Base-by-base conservation (phyloP, 2,888 invertebrate genomes). In the Ypsolopha sequella region DNA sequence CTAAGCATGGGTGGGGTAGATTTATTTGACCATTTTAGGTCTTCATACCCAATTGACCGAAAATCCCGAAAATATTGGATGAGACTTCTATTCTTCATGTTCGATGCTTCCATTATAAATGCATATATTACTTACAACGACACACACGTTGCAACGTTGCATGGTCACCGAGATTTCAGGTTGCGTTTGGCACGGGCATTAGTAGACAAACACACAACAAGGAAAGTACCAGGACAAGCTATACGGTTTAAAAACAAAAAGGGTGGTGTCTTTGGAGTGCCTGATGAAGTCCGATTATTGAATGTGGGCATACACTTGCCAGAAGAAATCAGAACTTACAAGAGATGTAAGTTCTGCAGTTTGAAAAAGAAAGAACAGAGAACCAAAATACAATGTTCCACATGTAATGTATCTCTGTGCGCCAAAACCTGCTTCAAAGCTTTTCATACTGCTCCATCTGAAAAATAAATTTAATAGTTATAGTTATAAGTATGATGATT, bases 1-100 rank as follows among this genome's bases (percentile, higher is more conserved):
- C n/a, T n/a, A n/a, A n/a, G n/a, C n/a, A n/a, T n/a, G 6, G 61
- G 50, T 43, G 68, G 65, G 64, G 64, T 65, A n/a, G 63, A 64
- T 10, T 67, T 69, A 33, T 66, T 66, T 50, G 65, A 67, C 48
- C 66, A 69, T 57, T 67, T 58, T 52, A 58, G 66, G 46, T 62
- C 64, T 1, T 66, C 67, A 2, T 69, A 68, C 50, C 61, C 64
- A 43, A 63, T 65, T 7, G 55, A 52, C 48, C 54, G 65, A 1
- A 68, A 63, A 57, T 67, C 60, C 2, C 41, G 65, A 47, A 65
- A 66, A 56, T 66, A 51, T 50, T 66, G 65, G 67, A 63, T 64
- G 62, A 48, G 65, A 53, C 55, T 69, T 38, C 59, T 65, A 43
- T 61, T 62, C 50, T 69, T 64, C n/a, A n/a, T n/a, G 58, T 48